Evolutionary conservation across 2,797 vertebrate species (phyloP).

Genomic region (Nothura maculosa): DNA sequence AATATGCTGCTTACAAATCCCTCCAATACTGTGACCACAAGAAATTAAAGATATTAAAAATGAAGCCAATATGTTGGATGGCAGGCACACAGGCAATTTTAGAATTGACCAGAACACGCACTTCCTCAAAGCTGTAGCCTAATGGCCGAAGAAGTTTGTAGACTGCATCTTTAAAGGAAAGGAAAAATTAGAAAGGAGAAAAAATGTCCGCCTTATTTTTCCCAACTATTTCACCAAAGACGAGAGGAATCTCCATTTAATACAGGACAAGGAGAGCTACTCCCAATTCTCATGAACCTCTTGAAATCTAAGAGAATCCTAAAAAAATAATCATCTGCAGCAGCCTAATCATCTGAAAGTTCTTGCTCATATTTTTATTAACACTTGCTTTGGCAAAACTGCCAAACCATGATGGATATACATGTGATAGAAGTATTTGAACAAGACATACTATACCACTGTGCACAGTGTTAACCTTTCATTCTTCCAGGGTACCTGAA

Average conservation of each 20-base stretch:
- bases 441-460: background rate
- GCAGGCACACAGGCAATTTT: background rate
- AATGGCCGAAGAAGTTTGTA: background rate
- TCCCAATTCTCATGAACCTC: background rate
- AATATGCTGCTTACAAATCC: background rate
- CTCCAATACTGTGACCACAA: background rate
- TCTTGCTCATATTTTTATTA: background rate
- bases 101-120: background rate
- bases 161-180: background rate
- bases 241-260: background rate
- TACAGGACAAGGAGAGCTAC: rapidly evolving
- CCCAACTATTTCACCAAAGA: background rate
- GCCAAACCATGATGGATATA: background rate
- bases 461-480: background rate
- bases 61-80: background rate
- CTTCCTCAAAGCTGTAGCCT: background rate
- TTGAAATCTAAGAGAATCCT: background rate
- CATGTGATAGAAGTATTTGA: background rate
- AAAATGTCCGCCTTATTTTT: background rate
- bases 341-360: background rate
- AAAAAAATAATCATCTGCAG: background rate
- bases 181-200: background rate
- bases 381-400: background rate
- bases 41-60: background rate
- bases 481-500: background rate